Percentiles rank a stretch among this genome's conserved stretches.
Evolutionary conservation across 2,797 vertebrate genomes (phyloP).

Genomic region (Siniperca scherzeri): DNA sequence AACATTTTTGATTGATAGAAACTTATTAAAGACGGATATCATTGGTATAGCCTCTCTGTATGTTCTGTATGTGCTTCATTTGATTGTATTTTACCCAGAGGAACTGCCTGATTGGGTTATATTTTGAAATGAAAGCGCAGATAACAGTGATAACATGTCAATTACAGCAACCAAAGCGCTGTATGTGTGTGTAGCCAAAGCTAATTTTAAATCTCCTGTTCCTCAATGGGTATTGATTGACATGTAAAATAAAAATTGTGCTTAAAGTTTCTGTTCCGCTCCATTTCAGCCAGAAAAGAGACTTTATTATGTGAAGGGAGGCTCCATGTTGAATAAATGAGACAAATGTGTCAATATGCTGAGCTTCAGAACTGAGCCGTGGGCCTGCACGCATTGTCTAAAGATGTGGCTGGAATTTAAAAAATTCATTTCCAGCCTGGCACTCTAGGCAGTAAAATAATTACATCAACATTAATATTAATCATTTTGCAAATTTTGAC

Average conservation of each 20-base stretch:
- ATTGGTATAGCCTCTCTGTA: background rate
- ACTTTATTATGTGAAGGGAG: constrained; percentile 30
- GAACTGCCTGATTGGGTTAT: constrained; percentile 48
- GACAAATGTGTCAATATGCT: constrained; percentile 57
- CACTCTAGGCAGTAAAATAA: constrained; percentile 73
- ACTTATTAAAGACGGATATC: constrained; percentile 41
- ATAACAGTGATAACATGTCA: constrained; percentile 50
- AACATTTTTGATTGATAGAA: constrained; percentile 46
- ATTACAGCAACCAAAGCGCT: constrained; percentile 1
- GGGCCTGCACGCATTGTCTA: constrained; percentile 53
- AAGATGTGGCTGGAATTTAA: constrained; percentile 66
- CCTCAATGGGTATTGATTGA: constrained; percentile 53
- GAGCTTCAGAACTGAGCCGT: constrained; percentile 39
- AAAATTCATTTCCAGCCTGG: constrained; percentile 56
- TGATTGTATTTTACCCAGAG: constrained; percentile 50
- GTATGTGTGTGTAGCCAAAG: background rate
- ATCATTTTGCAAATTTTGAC: constrained; percentile 54
- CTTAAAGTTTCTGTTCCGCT: constrained; percentile 35
- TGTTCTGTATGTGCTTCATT: constrained; percentile 32
- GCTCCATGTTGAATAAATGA: constrained; percentile 46
- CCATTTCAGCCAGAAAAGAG: constrained; percentile 24
- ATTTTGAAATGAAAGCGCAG: constrained; percentile 39
- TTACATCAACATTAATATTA: constrained; percentile 74
- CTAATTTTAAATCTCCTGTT: constrained; percentile 45
- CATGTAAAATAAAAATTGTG: constrained; percentile 48